Base-by-base conservation (phyloP, 2,888 invertebrate genomes). In the Halictus ligatus region DNA sequence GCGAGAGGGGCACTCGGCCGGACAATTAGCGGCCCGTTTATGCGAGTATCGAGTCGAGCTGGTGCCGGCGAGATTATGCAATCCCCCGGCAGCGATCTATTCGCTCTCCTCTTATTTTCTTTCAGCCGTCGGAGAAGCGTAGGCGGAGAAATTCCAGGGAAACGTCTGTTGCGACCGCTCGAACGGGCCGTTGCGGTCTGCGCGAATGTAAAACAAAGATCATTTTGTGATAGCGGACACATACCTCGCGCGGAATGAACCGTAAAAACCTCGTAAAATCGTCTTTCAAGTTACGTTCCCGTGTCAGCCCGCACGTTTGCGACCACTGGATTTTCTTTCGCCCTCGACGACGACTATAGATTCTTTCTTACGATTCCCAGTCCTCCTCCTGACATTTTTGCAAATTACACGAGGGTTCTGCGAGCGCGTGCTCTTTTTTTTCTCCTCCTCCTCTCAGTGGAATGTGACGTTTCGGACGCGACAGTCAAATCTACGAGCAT, bases 181-280 rank as follows among this genome's bases (percentile, higher is more conserved):
- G 73, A 76, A 60, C 75, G 72, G 75, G 75, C 79, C 75, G 75
- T 80, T 77, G 81, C 67, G 78, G 81, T 43, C 54, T 80, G 72
- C 21, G 40, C 79, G 85, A 89, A 91, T 91, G 84, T 91, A 91
- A 92, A 91, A 91, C 88, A 88, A 89, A 90, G 89, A 92, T 92
- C 91, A 82, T 85, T 87, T 84, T 80, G 85, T 85, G 90, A 92
- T 92, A 89, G 83, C 88, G 86, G 84, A 87, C 92, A 87, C 90
- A 90, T 85, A 90, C 83, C 84, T 84, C 50, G 82, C 73, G 73
- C 87, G 83, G 88, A 92, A 90, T 91, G 90, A 90, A 87, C 87
- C 85, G 85, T 92, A 92, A 92, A 92, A 91, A 89, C 71, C 78
- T 88, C 91, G 88, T 91, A 92, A 92, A 92, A 88, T 77, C 84